Conservation (phyloP, 2,113 vertebrate species). For the Suricata suricatta region DNA sequence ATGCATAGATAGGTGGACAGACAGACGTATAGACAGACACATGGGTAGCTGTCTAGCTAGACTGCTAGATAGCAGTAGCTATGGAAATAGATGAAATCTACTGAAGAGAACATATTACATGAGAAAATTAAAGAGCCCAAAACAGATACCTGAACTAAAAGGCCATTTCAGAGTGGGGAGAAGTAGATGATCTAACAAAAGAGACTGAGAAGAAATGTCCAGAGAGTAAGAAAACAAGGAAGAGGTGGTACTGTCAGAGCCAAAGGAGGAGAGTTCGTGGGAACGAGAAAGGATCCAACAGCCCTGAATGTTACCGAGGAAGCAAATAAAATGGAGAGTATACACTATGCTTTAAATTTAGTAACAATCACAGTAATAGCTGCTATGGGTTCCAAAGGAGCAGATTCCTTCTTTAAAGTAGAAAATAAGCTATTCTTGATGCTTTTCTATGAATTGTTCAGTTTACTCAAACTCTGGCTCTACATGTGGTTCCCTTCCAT, state of each 20-base stretch:
- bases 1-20: neutral
- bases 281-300: neutral
- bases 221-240: neutral
- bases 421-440: neutral
- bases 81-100: neutral
- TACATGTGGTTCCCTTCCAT: neutral
- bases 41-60: neutral
- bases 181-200: neutral
- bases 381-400: neutral
- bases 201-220: neutral
- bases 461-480: neutral
- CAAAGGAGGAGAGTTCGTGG: neutral
- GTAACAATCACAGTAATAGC: neutral
- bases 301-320: neutral
- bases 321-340: constrained; percentile 31
- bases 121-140: neutral
- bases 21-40: too few species aligned
- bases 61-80: neutral
- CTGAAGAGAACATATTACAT: neutral
- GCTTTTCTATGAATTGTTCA: neutral
- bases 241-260: neutral
- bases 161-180: neutral
- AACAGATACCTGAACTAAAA: neutral
- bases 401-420: neutral
- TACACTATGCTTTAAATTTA: constrained; percentile 36